Base-by-base conservation (phyloP, 2,797 vertebrate genomes). In the Micromesistius poutassou region DNA sequence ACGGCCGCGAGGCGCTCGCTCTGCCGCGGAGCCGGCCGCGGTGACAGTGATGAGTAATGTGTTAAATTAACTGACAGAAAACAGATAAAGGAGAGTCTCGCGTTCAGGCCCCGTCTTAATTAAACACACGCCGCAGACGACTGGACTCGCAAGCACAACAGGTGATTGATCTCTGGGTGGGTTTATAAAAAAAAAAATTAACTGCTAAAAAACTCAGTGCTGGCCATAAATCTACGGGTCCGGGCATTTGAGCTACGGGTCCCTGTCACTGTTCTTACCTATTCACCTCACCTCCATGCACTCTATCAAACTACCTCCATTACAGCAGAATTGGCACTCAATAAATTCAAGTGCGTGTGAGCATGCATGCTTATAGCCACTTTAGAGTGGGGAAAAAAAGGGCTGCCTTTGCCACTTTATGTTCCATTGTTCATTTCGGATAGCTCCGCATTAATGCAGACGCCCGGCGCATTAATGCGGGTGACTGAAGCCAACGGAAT, bases 301-400 rank as follows among this genome's bases (percentile, higher is more conserved):
- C 87, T 89, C 84, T 50, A 84, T 86, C 84, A 89, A 80, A 81
- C 75, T 55, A 4, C 42, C 74, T 80, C 55, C 75, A 28, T 78
- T 0, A 19, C 74, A 80, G 77, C 80, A 77, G 66, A 72, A 82
- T 78, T 77, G 82, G 76, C 76, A 78, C 83, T 86, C 86, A 82
- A 79, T 90, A 82, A 81, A 73, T 9, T 76, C 19, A 30, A 86
- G 81, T 85, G 80, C 80, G 80, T 81, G 82, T 83, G 83, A 77
- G 72, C 77, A 78, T 38, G 71, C 85, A 83, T 81, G 74, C 81
- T 80, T 78, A 79, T 35, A 76, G 66, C 71, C 79, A 83, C 84
- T 87, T 80, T 28, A 74, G 66, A 83, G 71, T 74, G 76, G 82
- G 76, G 82, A 87, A 80, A 75, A 75, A 81, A 71, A 38, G 36